Evolutionary conservation across 2,113 vertebrate genomes (phyloP), one percentile per base, ranked within the genome.

Genomic region (Protobothrops flavoviridis): DNA sequence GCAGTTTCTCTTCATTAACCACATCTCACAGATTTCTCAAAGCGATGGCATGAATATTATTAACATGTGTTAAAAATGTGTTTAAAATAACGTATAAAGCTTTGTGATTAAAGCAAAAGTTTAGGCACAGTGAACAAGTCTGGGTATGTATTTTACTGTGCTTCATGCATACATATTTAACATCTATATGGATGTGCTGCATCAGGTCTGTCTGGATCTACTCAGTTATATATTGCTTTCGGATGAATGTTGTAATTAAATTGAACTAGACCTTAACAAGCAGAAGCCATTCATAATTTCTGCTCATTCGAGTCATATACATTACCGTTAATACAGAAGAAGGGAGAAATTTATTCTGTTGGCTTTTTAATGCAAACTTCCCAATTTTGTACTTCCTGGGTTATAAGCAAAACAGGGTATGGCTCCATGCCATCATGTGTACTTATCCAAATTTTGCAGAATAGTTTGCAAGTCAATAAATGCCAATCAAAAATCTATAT

Each of bases 1-100:
- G 95, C 94, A 97, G 97, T 97, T 97, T 98, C 97, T 97, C 97
- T 97, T 97, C 97, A 98, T 98, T 98, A 98, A 97, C 95, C 97
- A 97, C 96, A 97, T 97, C 96, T 97, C 91, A 0, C 94, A 97
- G 96, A 97, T 97, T 97, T 97, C 97, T 97, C 97, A 97, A 95
- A 97, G 95, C 92, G 95, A 93, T 93, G 90, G 94, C 95, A 94
- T 97, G 96, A 97, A 97, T 98, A 97, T 97, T 97, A 98, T 98
- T 98, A 98, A 97, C 97, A 98, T 97, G 96, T 97, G 97, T 94
- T 97, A 97, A 96, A 97, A 97, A 97, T 97, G 94, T 96, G 95
- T 95, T 97, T 96, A 97, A 97, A 97, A 97, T 95, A 97, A 97
- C 95, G 96, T 94, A 95, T 95, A 96, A 96, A 96, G 93, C 95